Conservation (phyloP, 2,888 invertebrate genomes). For the Anticlea derivata region DNA sequence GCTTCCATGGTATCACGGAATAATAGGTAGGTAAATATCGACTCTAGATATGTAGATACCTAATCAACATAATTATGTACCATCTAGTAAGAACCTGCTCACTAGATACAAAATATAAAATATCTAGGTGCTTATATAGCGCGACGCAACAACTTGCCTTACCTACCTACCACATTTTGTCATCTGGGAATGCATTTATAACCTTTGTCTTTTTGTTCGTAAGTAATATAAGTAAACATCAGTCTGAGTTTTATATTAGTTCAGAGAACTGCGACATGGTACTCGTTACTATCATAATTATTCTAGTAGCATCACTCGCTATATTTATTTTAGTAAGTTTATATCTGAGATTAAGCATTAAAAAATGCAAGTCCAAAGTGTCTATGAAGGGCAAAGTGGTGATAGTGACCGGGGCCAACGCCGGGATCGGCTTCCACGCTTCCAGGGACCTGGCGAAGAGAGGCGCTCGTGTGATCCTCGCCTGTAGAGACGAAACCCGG, state of each 20-base stretch:
- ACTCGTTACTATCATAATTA: not conserved
- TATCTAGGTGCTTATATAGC: too few relatives aligned
- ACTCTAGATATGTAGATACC: too few relatives aligned
- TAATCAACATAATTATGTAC: too few relatives aligned
- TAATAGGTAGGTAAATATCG: too few relatives aligned
- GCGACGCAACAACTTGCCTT: too few relatives aligned
- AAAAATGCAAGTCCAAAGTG: constrained; percentile 18
- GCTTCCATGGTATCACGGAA: too few relatives aligned
- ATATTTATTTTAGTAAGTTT: not conserved
- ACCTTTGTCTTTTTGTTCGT: too few relatives aligned
- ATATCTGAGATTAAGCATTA: constrained; percentile 15
- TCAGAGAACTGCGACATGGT: constrained; percentile 6
- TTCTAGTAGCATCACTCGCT: not conserved
- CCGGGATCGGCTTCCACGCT: constrained; percentile 90
- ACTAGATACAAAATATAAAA: too few relatives aligned
- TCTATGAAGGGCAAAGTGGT: constrained; percentile 89
- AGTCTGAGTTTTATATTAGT: not conserved
- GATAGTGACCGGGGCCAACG: constrained; percentile 91
- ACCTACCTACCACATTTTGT: too few relatives aligned
- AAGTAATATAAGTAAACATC: too few relatives aligned
- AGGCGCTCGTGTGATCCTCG: constrained; percentile 90
- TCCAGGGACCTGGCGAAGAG: constrained; percentile 86
- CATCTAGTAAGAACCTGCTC: too few relatives aligned
- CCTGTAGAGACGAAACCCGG: constrained; percentile 87
- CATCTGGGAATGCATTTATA: too few relatives aligned